Percentiles rank a stretch among this genome's conserved stretches.
Evolutionary conservation across 2,888 invertebrate species (phyloP).

Genomic region (Lobophora halterata): DNA sequence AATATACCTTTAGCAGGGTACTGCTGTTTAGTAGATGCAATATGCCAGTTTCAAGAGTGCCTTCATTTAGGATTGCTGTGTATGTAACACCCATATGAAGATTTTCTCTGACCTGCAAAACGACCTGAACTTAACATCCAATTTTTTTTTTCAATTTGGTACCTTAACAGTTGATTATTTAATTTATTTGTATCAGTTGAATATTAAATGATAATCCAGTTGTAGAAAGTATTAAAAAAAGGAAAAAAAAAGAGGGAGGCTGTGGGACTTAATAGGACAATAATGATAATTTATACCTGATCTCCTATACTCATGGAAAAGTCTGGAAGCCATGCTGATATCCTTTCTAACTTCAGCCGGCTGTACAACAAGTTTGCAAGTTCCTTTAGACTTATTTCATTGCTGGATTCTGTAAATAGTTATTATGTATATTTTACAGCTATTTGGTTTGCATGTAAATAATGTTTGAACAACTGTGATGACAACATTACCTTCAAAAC

Average conservation of each 20-base stretch:
- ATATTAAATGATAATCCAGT: no score
- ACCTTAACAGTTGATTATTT: no score
- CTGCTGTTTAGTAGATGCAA: constrained; percentile 83
- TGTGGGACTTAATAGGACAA: neutral
- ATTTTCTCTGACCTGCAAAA: constrained; percentile 58
- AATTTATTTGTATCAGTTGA: no score
- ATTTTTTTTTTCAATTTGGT: no score
- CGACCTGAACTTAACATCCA: no score
- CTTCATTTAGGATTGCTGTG: constrained; percentile 84
- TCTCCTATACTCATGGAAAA: constrained; percentile 43
- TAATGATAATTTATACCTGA: constrained; percentile 15
- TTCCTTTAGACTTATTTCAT: constrained; percentile 42
- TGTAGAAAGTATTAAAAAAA: no score
- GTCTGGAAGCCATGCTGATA: constrained; percentile 57
- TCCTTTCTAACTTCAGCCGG: constrained; percentile 47
- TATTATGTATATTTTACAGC: constrained; percentile 5
- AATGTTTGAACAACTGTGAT: constrained; percentile 9
- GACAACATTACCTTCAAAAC: constrained; percentile 52
- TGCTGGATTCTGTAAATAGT: constrained; percentile 37
- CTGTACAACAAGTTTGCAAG: constrained; percentile 51
- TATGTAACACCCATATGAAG: constrained; percentile 85
- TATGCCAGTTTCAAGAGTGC: constrained; percentile 86
- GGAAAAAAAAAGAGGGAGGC: neutral
- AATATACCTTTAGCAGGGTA: constrained; percentile 83
- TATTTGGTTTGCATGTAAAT: constrained; percentile 1